Evolutionary conservation across 2,888 invertebrate genomes (phyloP).

Genomic region (Boloria euphrosyne): DNA sequence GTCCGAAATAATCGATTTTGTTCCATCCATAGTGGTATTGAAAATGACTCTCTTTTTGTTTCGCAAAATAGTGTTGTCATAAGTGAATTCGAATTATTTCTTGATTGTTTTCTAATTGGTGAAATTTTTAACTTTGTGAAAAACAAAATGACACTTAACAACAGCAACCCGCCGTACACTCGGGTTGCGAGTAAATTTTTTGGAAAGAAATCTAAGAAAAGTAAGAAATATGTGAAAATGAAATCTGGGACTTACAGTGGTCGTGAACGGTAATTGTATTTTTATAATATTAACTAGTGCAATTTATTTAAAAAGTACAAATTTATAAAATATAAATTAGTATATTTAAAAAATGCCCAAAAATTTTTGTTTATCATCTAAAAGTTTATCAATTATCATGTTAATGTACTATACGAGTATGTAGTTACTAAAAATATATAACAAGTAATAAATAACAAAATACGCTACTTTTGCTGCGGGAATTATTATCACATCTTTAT

Average conservation of each 20-base stretch:
- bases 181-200: slow-evolving; percentile 69
- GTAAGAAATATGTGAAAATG: slow-evolving; percentile 61
- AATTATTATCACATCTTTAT: too few relatives aligned
- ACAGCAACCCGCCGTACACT: slow-evolving; percentile 60
- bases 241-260: slow-evolving; percentile 70
- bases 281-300: neutral
- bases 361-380: too few relatives aligned
- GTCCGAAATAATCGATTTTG: slow-evolving; percentile 24
- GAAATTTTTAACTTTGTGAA: slow-evolving; percentile 30
- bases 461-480: too few relatives aligned
- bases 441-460: too few relatives aligned
- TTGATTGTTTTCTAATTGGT: slow-evolving; percentile 2
- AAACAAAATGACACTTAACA: slow-evolving; percentile 64
- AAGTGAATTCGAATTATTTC: neutral
- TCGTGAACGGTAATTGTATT: slow-evolving; percentile 63
- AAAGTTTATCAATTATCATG: too few relatives aligned
- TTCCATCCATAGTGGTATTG: slow-evolving; percentile 17
- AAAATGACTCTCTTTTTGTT: slow-evolving; percentile 43
- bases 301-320: neutral
- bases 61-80: slow-evolving; percentile 42
- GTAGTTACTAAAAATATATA: too few relatives aligned
- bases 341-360: neutral
- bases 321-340: neutral
- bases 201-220: slow-evolving; percentile 73
- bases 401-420: too few relatives aligned